A percentile compares a stretch with the other conserved stretches of the same genome.
Conservation (phyloP, 1,140 invertebrate genomes). For the Heterodera carotae region DNA sequence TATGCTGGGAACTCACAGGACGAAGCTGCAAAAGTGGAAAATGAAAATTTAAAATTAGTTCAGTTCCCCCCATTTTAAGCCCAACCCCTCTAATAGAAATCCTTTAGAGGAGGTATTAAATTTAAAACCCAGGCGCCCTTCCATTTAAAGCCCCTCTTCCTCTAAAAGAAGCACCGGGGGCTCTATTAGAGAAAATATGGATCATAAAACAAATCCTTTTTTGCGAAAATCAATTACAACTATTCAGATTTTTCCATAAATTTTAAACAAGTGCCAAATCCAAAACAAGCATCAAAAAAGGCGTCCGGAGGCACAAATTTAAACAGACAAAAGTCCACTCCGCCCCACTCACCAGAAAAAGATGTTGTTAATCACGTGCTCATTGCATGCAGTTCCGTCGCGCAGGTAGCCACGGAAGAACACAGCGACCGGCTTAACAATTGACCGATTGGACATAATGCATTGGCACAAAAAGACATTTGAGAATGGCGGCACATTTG, state of each 20-base stretch:
- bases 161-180: too few relatives aligned
- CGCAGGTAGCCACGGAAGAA: neutral
- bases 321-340: neutral
- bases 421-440: neutral
- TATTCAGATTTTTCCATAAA: too few relatives aligned
- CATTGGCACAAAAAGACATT: neutral
- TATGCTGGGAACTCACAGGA: neutral
- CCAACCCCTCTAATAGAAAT: too few relatives aligned
- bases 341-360: neutral
- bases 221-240: too few relatives aligned
- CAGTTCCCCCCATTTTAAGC: neutral
- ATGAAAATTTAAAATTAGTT: neutral
- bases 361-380: neutral
- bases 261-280: too few relatives aligned
- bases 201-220: too few relatives aligned
- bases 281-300: too few relatives aligned
- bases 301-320: too few relatives aligned
- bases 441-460: neutral
- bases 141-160: too few relatives aligned
- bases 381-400: neutral
- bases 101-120: too few relatives aligned
- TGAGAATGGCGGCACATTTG: neutral
- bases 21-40: neutral
- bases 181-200: too few relatives aligned
- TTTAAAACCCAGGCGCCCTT: too few relatives aligned